Evolutionary conservation across 2,888 invertebrate species (phyloP).

Genomic region (Plagiodera versicolora): DNA sequence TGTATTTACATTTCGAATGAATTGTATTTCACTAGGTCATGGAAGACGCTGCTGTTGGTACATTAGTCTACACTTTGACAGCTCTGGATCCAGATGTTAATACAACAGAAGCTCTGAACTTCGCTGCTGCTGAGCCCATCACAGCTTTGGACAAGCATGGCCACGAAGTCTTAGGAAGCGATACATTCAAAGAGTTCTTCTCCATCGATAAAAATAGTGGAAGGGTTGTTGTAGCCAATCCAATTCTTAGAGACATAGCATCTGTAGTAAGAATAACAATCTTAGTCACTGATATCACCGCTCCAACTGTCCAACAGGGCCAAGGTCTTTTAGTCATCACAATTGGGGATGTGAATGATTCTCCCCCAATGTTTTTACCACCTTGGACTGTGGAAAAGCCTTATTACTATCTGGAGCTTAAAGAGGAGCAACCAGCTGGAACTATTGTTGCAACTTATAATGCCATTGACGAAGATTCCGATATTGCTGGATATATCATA

Average conservation of each 20-base stretch:
- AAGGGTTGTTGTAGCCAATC: conserved; percentile 65
- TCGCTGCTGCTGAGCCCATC: conserved; percentile 69
- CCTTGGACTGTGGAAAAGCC: conserved; percentile 73
- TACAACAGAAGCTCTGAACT: conserved; percentile 68
- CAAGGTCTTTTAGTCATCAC: conserved; percentile 72
- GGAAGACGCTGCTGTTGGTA: conserved; percentile 75
- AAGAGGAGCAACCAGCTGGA: conserved; percentile 82
- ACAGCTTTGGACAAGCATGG: conserved; percentile 83
- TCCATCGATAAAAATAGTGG: conserved; percentile 64
- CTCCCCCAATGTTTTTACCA: conserved; percentile 69
- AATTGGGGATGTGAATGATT: conserved; percentile 71
- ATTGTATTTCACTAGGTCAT: conserved; percentile 59
- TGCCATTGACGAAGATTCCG: conserved; percentile 81
- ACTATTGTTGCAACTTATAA: conserved; percentile 75
- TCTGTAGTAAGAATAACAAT: conserved; percentile 78
- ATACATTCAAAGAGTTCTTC: conserved; percentile 65
- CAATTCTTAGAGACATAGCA: conserved; percentile 68
- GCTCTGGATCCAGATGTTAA: conserved; percentile 82
- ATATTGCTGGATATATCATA: conserved; percentile 74
- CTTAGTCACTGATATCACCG: conserved; percentile 79
- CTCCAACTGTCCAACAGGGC: conserved; percentile 73
- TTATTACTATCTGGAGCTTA: conserved; percentile 65
- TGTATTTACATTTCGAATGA: conserved; percentile 4
- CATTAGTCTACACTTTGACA: conserved; percentile 69
- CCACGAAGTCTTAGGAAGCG: conserved; percentile 61